A percentile compares a stretch with the other conserved stretches of the same genome.
Evolutionary conservation across 2,888 invertebrate species (phyloP).

Genomic region (Eupithecia abbreviata): DNA sequence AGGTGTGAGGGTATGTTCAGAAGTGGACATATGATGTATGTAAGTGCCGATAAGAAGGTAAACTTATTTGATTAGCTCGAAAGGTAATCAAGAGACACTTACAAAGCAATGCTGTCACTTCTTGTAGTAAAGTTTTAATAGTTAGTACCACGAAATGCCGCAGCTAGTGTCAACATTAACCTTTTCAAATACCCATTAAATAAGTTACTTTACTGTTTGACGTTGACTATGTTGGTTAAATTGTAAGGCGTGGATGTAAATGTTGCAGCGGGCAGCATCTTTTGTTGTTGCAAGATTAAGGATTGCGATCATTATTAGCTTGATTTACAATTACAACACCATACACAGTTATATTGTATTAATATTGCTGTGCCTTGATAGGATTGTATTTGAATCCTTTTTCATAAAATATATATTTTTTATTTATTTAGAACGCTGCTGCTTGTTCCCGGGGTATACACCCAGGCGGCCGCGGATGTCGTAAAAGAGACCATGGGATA

Average conservation of each 20-base stretch:
- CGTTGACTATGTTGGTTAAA: background rate
- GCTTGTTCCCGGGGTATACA: too few relatives aligned
- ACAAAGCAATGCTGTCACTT: background rate
- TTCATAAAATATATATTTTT: too few relatives aligned
- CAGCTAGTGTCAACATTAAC: background rate
- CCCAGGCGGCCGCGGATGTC: too few relatives aligned
- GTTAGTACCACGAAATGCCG: background rate
- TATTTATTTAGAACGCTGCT: too few relatives aligned
- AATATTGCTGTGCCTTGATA: background rate
- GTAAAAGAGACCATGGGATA: too few relatives aligned
- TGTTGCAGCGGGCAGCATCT: conserved; percentile 12
- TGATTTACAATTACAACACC: background rate
- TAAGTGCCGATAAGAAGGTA: background rate
- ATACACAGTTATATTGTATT: background rate
- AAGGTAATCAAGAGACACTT: background rate
- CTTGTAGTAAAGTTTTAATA: background rate
- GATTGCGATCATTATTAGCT: conserved; percentile 3
- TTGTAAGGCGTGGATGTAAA: conserved; percentile 20
- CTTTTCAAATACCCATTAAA: conserved; percentile 1
- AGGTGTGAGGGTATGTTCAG: background rate
- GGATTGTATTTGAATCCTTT: background rate
- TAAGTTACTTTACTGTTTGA: background rate
- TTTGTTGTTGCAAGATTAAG: conserved; percentile 14
- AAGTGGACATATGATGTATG: background rate
- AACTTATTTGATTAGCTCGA: background rate